Percentiles rank a stretch among this genome's conserved stretches.
Evolutionary conservation across 1,140 invertebrate species (phyloP).

Genomic region (Daktulosphaira vitifoliae): DNA sequence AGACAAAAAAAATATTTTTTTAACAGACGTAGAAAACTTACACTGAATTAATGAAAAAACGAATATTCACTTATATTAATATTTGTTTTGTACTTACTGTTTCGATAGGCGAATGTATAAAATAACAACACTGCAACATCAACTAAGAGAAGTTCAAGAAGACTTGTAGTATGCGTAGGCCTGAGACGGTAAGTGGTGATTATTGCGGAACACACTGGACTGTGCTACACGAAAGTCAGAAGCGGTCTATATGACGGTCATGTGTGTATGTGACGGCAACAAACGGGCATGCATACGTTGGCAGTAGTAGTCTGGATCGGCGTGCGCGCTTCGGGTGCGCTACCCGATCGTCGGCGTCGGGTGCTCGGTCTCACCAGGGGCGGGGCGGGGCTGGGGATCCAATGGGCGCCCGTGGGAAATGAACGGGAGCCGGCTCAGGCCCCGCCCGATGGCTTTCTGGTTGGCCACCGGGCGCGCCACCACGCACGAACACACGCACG

Average conservation of each 20-base stretch:
- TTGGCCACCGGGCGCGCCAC: conserved; percentile 23
- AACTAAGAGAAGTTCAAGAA: no score
- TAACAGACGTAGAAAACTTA: no score
- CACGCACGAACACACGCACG: not conserved
- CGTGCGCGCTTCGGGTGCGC: conserved; percentile 26
- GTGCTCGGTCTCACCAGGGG: not conserved
- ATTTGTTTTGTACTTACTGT: no score
- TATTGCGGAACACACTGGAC: conserved; percentile 32
- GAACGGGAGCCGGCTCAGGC: conserved; percentile 20
- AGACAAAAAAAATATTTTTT: no score
- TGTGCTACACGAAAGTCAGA: conserved; percentile 28
- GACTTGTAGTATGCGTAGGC: not conserved
- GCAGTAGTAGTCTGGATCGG: conserved; percentile 11
- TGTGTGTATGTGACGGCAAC: not conserved
- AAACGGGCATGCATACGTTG: not conserved
- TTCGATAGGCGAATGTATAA: no score
- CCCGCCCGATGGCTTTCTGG: conserved; percentile 22
- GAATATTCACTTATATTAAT: no score
- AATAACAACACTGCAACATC: no score
- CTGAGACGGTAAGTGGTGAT: conserved; percentile 25
- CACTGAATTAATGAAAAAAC: no score
- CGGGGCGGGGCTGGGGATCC: conserved; percentile 11
- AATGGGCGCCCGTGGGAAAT: conserved; percentile 31
- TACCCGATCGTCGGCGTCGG: conserved; percentile 14
- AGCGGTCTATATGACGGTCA: conserved; percentile 10